Conservation (phyloP, 2,797 vertebrate genomes). For the Loriculus beryllinus region DNA sequence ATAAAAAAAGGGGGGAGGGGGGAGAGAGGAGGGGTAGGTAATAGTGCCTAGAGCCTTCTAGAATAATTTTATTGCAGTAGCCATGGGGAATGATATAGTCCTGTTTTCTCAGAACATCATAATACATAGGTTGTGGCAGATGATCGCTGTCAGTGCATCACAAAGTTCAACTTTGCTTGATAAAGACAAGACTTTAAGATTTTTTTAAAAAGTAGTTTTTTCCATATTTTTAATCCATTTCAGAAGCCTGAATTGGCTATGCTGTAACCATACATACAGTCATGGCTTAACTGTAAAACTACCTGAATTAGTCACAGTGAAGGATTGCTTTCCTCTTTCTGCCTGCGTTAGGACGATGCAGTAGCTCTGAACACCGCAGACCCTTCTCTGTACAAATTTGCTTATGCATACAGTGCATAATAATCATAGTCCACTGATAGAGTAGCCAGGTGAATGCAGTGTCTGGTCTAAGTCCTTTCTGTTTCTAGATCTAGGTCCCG, state of each 20-base stretch:
- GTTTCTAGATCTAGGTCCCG: slow-evolving; percentile 77
- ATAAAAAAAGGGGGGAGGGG: too few species aligned
- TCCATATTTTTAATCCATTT: neutral
- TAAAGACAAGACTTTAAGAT: neutral
- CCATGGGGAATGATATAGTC: neutral
- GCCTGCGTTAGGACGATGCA: neutral
- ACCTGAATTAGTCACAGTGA: neutral
- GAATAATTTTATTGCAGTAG: neutral
- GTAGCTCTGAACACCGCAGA: neutral
- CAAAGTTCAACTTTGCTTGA: neutral
- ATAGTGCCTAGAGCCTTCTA: neutral
- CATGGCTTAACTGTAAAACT: neutral
- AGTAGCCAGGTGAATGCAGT: neutral
- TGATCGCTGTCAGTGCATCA: neutral
- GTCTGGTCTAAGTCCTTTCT: neutral
- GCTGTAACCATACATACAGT: neutral
- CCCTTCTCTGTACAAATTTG: neutral
- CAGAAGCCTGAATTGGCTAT: neutral
- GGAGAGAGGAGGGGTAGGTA: neutral
- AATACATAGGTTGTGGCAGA: neutral
- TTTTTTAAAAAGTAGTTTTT: neutral
- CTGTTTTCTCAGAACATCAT: neutral
- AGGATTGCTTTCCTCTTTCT: neutral
- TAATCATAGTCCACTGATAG: neutral
- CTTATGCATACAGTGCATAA: neutral